phyloP scores from a whole-genome alignment of 2,113 vertebrate genomes.

The Taxidea taxus region DNA sequence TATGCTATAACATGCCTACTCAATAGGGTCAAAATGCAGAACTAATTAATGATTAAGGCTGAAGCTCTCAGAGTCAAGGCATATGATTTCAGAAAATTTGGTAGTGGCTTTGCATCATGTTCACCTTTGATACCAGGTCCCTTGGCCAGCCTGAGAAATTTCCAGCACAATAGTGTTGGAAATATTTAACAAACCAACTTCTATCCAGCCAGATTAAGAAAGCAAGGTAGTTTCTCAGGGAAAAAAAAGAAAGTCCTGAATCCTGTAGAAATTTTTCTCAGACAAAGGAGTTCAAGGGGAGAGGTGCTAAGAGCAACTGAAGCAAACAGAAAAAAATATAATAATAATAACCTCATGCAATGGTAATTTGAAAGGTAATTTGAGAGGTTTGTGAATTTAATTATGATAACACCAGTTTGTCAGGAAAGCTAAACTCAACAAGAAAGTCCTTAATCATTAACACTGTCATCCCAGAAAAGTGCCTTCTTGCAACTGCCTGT shows the following conservation, averaged over 20 bases:
- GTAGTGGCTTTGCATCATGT: background rate
- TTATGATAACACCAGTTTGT: constrained; percentile 51
- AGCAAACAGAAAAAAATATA: background rate
- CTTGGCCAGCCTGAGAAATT: background rate
- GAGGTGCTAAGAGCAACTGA: background rate
- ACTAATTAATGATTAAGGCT: background rate
- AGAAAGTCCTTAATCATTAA: constrained; percentile 48
- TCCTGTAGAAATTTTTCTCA: background rate
- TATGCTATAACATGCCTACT: background rate
- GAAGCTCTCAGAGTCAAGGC: background rate
- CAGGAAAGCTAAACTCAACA: constrained; percentile 48
- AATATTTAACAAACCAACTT: background rate
- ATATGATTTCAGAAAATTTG: background rate
- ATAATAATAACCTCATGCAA: background rate
- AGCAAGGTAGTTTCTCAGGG: background rate
- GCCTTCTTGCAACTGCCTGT: background rate
- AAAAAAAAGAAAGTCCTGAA: background rate
- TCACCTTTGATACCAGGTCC: background rate
- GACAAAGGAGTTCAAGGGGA: background rate
- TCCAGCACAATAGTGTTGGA: background rate
- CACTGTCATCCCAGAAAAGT: background rate
- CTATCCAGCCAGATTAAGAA: background rate
- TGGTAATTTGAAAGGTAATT: constrained; percentile 25
- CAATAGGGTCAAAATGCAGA: background rate
- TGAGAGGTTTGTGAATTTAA: constrained; percentile 47